These are phyloP conservation scores for Aphodius sticticus DNA, from an alignment of 2,888 invertebrate genomes.

Conservation along the genomic window DNA sequence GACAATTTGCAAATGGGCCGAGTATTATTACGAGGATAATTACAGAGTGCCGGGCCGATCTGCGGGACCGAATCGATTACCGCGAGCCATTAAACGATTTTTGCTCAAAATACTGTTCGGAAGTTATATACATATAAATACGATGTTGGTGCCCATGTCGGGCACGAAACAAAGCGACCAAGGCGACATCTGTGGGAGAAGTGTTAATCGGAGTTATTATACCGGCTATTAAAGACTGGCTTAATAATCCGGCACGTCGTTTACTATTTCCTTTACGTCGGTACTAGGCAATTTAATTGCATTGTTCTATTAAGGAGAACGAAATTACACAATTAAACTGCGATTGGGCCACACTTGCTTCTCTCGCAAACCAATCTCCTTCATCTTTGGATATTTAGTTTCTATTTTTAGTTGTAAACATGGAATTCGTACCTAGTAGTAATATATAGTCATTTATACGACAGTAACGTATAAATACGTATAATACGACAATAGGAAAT, in stretches of 20 bases:
- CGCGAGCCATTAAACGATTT: conserved; percentile 18
- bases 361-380: not conserved
- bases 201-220: not conserved
- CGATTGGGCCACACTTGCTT: too few relatives aligned
- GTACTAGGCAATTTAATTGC: not conserved
- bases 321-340: not conserved
- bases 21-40: conserved; percentile 26
- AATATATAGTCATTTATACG: too few relatives aligned
- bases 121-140: conserved; percentile 8
- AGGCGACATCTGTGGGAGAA: conserved; percentile 4
- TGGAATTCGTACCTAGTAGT: too few relatives aligned
- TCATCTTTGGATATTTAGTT: not conserved
- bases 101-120: conserved; percentile 19
- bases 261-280: not conserved
- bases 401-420: not conserved
- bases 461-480: too few relatives aligned
- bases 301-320: not conserved
- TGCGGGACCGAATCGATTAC: conserved; percentile 16
- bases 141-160: not conserved
- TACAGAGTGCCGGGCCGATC: conserved; percentile 16
- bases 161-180: not conserved
- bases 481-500: too few relatives aligned
- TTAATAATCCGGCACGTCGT: not conserved
- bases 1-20: conserved; percentile 36
- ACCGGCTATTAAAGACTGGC: not conserved